Conservation (phyloP, 2,113 vertebrate species). For the Ranitomeya variabilis region DNA sequence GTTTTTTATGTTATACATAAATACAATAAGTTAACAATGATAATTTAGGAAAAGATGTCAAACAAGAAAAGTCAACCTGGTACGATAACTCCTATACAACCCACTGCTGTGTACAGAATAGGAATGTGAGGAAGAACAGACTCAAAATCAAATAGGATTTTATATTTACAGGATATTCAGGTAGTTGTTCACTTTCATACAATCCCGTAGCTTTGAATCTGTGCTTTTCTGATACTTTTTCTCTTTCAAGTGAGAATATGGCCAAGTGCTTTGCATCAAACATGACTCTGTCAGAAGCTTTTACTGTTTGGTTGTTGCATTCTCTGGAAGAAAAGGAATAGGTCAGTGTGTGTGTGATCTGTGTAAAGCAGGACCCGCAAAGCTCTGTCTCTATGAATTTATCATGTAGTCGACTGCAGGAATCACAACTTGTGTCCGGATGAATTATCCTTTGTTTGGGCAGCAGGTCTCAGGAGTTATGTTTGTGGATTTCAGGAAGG, state of each 20-base stretch:
- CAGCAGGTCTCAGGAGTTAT: slow-evolving; percentile 27
- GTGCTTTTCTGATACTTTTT: slow-evolving; percentile 33
- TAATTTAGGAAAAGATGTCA: neutral
- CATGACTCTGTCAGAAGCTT: slow-evolving; percentile 53
- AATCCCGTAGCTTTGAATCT: slow-evolving; percentile 28
- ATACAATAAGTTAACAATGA: neutral
- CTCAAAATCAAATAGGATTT: slow-evolving; percentile 1
- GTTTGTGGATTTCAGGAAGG: slow-evolving; percentile 24
- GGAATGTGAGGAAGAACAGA: neutral
- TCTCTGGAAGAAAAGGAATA: slow-evolving; percentile 67
- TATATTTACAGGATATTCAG: neutral
- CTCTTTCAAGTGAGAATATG: slow-evolving; percentile 36
- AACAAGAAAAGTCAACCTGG: neutral
- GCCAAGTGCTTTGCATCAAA: slow-evolving; percentile 50
- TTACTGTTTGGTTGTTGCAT: slow-evolving; percentile 43
- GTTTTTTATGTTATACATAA: too few relatives aligned
- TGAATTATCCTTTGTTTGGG: slow-evolving; percentile 56
- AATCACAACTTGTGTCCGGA: slow-evolving; percentile 45
- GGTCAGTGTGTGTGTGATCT: slow-evolving; percentile 56
- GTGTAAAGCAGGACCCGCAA: neutral
- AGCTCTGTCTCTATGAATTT: slow-evolving; percentile 57
- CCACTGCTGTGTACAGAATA: neutral
- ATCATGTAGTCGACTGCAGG: slow-evolving; percentile 53
- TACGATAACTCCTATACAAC: neutral
- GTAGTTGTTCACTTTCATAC: slow-evolving; percentile 23